Percentiles rank a stretch among this genome's conserved stretches.
Conservation (phyloP, 1,140 invertebrate species). For the Nasonia giraulti region DNA sequence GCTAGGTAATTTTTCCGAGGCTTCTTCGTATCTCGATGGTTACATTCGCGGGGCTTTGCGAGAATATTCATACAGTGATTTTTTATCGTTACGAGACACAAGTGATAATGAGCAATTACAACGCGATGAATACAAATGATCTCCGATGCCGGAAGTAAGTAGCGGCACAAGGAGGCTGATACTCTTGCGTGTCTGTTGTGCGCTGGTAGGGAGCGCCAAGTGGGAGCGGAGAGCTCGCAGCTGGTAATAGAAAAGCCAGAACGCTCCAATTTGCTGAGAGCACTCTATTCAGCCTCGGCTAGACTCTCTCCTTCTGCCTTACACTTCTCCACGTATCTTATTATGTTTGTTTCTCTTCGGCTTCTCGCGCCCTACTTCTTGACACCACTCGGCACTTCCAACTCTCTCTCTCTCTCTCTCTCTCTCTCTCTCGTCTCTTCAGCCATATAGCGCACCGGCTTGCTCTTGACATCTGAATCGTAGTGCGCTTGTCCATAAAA, state of each 20-base stretch:
- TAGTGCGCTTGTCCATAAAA: conserved; percentile 17
- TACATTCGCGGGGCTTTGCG: not conserved
- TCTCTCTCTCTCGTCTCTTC: conserved; percentile 19
- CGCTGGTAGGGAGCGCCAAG: not conserved
- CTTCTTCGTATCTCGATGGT: not conserved
- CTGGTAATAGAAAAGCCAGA: conserved; percentile 57
- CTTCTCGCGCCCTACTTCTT: conserved; percentile 31
- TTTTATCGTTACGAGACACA: too few species aligned
- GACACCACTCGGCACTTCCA: conserved; percentile 41
- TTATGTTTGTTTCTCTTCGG: conserved; percentile 57
- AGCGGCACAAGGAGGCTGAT: not conserved
- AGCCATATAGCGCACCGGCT: not conserved
- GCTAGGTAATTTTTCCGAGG: conserved; percentile 38
- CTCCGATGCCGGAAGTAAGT: not conserved
- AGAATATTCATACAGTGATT: too few species aligned
- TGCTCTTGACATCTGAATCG: conserved; percentile 47
- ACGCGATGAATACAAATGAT: not conserved
- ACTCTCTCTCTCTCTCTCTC: conserved; percentile 36
- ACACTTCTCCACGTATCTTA: conserved; percentile 54
- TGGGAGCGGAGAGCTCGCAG: conserved; percentile 5
- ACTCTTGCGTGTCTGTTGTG: not conserved
- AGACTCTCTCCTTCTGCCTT: conserved; percentile 38
- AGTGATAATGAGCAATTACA: too few species aligned
- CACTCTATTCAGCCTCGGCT: conserved; percentile 56
- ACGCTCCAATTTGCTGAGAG: conserved; percentile 57